These are phyloP conservation scores for Phymastichus coffea DNA, from an alignment of 1,140 invertebrate genomes.

Conservation along the genomic window DNA sequence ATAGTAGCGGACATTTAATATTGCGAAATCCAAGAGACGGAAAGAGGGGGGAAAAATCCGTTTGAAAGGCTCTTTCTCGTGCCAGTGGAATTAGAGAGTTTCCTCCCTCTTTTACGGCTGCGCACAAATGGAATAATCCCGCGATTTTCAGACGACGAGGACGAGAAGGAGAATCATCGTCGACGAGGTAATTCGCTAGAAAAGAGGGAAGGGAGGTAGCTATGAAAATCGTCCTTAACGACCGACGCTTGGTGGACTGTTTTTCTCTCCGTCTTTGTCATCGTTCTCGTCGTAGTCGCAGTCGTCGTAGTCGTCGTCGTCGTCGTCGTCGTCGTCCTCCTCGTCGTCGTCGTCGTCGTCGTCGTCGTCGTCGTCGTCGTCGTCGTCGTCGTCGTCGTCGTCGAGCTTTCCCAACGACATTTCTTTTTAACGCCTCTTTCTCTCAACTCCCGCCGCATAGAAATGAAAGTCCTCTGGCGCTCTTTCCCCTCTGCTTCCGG, in stretches of 20 bases:
- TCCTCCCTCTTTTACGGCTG: not conserved
- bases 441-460: not conserved
- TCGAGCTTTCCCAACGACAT: constrained; percentile 18
- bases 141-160: constrained; percentile 22
- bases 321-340: no score
- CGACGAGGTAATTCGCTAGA: constrained; percentile 30
- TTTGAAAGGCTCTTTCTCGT: constrained; percentile 13
- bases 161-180: constrained; percentile 8
- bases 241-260: constrained; percentile 27
- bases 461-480: no score
- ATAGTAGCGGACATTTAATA: constrained; percentile 23
- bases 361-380: no score
- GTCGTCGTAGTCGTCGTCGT: no score
- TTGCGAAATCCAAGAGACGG: not conserved
- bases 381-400: no score
- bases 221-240: constrained; percentile 36
- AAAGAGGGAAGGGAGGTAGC: no score
- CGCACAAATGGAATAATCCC: constrained; percentile 30
- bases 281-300: not conserved
- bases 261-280: not conserved
- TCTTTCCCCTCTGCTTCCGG: no score
- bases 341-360: no score
- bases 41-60: constrained; percentile 12
- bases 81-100: constrained; percentile 18
- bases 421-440: constrained; percentile 24